Evolutionary conservation across 1,140 invertebrate genomes (phyloP), one percentile per base, ranked within the genome.

Genomic region (Drosophila pruinosa): DNA sequence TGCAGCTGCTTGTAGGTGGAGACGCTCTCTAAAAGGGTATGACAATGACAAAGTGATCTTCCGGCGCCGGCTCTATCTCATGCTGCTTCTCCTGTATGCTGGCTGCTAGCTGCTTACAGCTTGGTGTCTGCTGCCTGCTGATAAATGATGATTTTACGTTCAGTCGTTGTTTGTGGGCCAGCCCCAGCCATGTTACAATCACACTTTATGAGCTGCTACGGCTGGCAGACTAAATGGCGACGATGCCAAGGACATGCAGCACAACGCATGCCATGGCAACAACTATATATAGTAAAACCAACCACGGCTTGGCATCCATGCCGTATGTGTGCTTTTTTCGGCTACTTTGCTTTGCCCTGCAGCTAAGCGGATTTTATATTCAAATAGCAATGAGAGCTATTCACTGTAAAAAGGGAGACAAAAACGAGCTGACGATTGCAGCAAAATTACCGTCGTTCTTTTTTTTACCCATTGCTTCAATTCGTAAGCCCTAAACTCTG

Each of bases 31-130:
- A 71, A 81, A 88, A 86, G 69, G 82, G 74, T 81, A 72, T 89
- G 83, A 88, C 82, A 88, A 89, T 88, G 82, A 88, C 83, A 88
- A 88, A 88, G 83, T 88, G 82, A 88, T 81, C 83, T 82, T 80
- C 71, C 58, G 83, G 75, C 82, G 78, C 82, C 82, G 82, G 62
- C 43, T 45, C 14, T 43, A 43, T 8, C 53, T 74, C 21, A 61
- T 41, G 54, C 26, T 59, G 26, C 36, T 53, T 1, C 36, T 74
- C 15, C 62, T 45, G 43, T 41, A 50, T n/a, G 31, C 31, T 34
- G 26, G 26, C 4, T 28, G 64, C 70, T 70, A 70, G 63, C 19
- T 41, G 21, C 64, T 38, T 52, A 7, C 41, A 34, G 61, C 47
- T 62, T n/a, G n/a, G 10, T 12, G 31, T 22, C 26, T 39, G 58